Evolutionary conservation across 2,888 invertebrate species (phyloP).

Genomic region (Eupelmus urozonus): DNA sequence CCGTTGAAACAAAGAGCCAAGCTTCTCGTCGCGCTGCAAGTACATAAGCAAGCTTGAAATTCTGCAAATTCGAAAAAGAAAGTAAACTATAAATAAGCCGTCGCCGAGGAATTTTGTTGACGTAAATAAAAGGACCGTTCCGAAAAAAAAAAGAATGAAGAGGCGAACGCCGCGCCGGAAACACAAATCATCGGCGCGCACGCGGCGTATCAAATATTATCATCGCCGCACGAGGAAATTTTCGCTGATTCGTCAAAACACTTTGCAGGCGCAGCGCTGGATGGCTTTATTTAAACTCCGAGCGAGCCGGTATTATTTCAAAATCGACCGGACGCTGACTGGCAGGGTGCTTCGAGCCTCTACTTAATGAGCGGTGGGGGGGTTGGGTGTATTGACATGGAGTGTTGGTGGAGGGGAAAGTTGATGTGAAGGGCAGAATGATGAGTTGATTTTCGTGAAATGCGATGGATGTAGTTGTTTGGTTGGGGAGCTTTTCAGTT

Average conservation of each 20-base stretch:
- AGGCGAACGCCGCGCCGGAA: conserved; percentile 10
- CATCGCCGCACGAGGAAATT: background rate
- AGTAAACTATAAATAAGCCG: background rate
- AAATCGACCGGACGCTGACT: background rate
- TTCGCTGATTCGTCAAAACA: no score
- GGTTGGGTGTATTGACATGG: no score
- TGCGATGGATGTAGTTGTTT: no score
- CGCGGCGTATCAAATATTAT: conserved; percentile 41
- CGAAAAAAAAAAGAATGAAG: conserved; percentile 11
- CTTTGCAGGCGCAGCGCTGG: background rate
- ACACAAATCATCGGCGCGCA: conserved; percentile 32
- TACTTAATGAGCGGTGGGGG: no score
- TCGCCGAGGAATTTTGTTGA: conserved; percentile 18
- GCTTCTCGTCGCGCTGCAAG: no score
- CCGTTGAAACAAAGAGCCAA: no score
- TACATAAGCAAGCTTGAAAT: background rate
- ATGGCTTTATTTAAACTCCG: no score
- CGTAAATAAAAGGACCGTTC: conserved; percentile 16
- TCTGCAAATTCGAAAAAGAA: background rate
- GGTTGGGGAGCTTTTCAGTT: no score
- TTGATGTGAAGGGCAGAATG: no score
- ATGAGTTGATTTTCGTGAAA: no score
- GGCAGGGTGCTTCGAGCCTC: no score
- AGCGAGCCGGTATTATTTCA: background rate
- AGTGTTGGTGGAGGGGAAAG: no score